phyloP scores from a whole-genome alignment of 2,888 invertebrate genomes.

The Torymus texanus region DNA sequence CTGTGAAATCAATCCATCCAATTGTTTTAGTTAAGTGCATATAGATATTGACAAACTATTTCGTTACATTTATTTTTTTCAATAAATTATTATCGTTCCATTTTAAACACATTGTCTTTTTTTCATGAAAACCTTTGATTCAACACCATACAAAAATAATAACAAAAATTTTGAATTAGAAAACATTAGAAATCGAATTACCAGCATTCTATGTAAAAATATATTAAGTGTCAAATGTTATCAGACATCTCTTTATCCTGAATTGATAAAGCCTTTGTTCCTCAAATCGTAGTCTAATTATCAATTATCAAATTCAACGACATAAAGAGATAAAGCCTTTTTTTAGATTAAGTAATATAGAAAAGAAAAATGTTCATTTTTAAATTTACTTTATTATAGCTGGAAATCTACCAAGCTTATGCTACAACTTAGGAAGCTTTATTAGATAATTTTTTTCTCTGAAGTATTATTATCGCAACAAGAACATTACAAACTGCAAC shows the following conservation, averaged over 20 bases:
- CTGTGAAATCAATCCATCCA: constrained; percentile 52
- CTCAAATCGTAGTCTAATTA: neutral
- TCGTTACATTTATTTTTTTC: constrained; percentile 49
- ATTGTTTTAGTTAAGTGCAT: constrained; percentile 41
- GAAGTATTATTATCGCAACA: too few relatives aligned
- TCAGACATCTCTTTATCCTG: constrained; percentile 48
- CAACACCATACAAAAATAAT: neutral
- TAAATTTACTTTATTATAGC: too few relatives aligned
- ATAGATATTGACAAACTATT: constrained; percentile 32
- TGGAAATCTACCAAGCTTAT: too few relatives aligned
- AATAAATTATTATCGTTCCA: constrained; percentile 62
- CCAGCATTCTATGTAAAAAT: neutral
- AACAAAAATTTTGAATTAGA: neutral
- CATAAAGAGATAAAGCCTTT: neutral
- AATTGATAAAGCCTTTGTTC: constrained; percentile 26
- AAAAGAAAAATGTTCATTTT: too few relatives aligned
- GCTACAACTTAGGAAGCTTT: too few relatives aligned
- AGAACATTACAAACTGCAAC: too few relatives aligned
- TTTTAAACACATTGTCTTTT: neutral
- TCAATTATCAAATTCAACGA: constrained; percentile 50
- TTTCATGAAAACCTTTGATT: neutral
- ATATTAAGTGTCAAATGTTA: constrained; percentile 63
- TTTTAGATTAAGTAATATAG: too few relatives aligned
- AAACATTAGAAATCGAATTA: constrained; percentile 21
- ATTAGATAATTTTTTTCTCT: too few relatives aligned